phyloP scores from a whole-genome alignment of 2,797 vertebrate genomes.

The Urocyon cinereoargenteus region DNA sequence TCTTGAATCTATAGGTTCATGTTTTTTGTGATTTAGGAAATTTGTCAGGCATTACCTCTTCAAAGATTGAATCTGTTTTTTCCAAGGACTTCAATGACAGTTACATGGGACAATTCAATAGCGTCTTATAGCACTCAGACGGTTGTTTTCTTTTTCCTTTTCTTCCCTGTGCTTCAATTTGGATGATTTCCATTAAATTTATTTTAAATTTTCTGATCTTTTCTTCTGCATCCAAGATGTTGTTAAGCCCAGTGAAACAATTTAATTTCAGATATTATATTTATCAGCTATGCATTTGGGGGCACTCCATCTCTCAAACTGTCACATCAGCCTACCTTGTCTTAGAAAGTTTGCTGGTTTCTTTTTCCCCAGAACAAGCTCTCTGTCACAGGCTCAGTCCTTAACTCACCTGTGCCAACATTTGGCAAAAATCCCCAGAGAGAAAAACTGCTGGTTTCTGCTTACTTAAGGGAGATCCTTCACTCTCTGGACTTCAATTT shows the following conservation, averaged over 20 bases:
- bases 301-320: not conserved
- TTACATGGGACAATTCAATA: too few species aligned
- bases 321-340: not conserved
- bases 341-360: not conserved
- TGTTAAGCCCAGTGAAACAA: not conserved
- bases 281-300: not conserved
- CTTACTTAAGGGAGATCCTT: not conserved
- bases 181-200: not conserved
- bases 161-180: not conserved
- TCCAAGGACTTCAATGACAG: not conserved
- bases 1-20: not conserved
- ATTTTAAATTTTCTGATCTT: not conserved
- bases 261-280: not conserved
- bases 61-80: not conserved
- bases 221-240: not conserved
- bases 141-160: not conserved
- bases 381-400: not conserved
- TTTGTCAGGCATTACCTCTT: not conserved
- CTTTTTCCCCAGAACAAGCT: not conserved
- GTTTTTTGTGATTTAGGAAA: not conserved
- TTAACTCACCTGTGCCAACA: not conserved
- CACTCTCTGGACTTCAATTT: not conserved
- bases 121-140: too few species aligned
- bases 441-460: not conserved
- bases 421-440: not conserved